These are phyloP conservation scores for Melanophora roralis DNA, from an alignment of 2,888 invertebrate species.

Conservation along the genomic window DNA sequence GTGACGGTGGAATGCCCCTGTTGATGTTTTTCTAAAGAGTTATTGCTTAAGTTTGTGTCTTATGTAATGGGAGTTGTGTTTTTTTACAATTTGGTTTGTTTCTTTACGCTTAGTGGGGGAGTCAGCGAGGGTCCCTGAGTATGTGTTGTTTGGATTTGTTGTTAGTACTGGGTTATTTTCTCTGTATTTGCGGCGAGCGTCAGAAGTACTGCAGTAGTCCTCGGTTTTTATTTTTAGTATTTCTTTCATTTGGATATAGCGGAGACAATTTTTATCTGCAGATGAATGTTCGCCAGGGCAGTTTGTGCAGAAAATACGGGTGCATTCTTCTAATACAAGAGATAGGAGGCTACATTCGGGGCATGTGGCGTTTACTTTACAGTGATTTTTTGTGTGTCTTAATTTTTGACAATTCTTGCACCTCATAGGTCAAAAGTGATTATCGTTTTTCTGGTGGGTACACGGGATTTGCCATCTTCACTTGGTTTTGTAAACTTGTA, in stretches of 20 bases:
- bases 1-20: no score
- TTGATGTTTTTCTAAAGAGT: not conserved
- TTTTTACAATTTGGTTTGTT: not conserved
- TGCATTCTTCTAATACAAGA: not conserved
- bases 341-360: not conserved
- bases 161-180: not conserved
- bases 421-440: constrained; percentile 47
- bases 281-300: constrained; percentile 4
- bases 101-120: not conserved
- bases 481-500: constrained; percentile 10
- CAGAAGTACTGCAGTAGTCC: not conserved
- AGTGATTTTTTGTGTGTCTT: constrained; percentile 10
- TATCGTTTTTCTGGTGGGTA: constrained; percentile 30
- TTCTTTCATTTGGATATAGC: constrained; percentile 15
- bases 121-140: not conserved
- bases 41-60: not conserved
- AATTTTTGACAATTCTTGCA: constrained; percentile 41
- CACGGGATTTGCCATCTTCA: constrained; percentile 1
- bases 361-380: not conserved
- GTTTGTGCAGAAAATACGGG: constrained; percentile 6
- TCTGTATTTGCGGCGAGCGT: constrained; percentile 1
- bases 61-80: not conserved
- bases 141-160: not conserved
- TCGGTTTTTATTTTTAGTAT: constrained; percentile 10
- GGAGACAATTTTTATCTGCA: not conserved